Percentiles rank a stretch among this genome's conserved stretches.
phyloP scores from a whole-genome alignment of 2,113 vertebrate species.

The Epinephelus fuscoguttatus region DNA sequence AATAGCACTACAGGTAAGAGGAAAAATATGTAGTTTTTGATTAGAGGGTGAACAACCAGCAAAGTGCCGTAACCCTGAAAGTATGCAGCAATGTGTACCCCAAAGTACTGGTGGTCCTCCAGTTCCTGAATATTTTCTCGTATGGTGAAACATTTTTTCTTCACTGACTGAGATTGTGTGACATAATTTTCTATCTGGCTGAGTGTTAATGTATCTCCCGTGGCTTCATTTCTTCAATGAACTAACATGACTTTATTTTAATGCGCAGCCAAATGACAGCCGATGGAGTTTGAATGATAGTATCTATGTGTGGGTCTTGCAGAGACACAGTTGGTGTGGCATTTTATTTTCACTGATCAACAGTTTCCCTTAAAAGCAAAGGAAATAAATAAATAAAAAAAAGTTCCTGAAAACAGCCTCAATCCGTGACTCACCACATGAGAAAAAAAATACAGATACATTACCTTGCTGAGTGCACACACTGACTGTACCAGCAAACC shows the following conservation, averaged over 20 bases:
- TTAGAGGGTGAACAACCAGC: neutral
- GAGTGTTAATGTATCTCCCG: conserved; percentile 1
- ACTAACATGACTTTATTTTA: neutral
- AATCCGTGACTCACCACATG: conserved; percentile 1
- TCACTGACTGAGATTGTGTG: neutral
- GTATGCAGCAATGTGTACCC: too few relatives aligned
- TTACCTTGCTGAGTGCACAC: conserved; percentile 33
- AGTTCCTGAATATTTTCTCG: neutral
- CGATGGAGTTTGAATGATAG: neutral
- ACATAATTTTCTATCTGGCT: neutral
- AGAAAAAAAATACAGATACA: neutral
- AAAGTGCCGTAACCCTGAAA: neutral
- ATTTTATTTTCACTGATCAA: neutral
- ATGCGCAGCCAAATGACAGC: conserved; percentile 17
- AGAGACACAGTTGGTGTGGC: neutral
- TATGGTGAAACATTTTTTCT: neutral
- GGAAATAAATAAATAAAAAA: neutral
- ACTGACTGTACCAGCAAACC: conserved; percentile 32
- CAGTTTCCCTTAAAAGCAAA: neutral
- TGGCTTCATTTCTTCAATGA: conserved; percentile 4
- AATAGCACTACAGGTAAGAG: too few relatives aligned
- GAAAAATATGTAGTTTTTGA: too few relatives aligned
- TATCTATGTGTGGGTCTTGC: neutral
- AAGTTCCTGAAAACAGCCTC: neutral
- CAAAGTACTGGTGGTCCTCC: neutral